These are phyloP conservation scores for Drosophila dives DNA, from an alignment of 2,888 invertebrate genomes.

Conservation along the genomic window DNA sequence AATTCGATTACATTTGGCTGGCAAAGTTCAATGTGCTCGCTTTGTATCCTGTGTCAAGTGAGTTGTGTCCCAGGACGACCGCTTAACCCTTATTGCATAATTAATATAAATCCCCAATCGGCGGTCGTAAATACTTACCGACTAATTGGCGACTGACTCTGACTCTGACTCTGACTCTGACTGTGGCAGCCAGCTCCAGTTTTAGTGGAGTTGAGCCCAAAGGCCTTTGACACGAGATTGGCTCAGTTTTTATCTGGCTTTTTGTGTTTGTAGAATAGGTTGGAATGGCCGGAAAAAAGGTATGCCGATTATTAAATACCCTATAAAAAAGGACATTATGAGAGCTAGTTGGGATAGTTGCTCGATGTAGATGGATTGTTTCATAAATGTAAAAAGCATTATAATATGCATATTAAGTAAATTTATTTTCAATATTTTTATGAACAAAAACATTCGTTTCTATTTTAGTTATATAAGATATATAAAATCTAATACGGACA, in stretches of 20 bases:
- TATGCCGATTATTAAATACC: not conserved
- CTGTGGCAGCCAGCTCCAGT: constrained; percentile 2
- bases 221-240: constrained; percentile 28
- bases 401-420: not conserved
- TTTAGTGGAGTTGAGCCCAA: constrained; percentile 3
- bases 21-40: constrained; percentile 69
- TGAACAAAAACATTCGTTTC: not conserved
- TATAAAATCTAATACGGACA: too few species aligned
- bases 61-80: constrained; percentile 48
- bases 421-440: not conserved
- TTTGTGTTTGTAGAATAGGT: constrained; percentile 3
- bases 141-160: constrained; percentile 2
- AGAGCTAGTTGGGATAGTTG: not conserved
- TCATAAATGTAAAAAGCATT: not conserved
- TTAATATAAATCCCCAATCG: constrained; percentile 40
- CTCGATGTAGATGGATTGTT: not conserved
- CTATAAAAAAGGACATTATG: not conserved
- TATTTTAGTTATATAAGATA: not conserved
- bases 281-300: not conserved
- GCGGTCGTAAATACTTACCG: not conserved
- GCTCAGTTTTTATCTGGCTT: constrained; percentile 9
- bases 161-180: not conserved
- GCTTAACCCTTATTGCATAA: constrained; percentile 63
- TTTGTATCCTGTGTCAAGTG: constrained; percentile 6
- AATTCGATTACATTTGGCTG: constrained; percentile 4